phyloP scores from a whole-genome alignment of 2,888 invertebrate genomes.

The Orgyia antiqua region DNA sequence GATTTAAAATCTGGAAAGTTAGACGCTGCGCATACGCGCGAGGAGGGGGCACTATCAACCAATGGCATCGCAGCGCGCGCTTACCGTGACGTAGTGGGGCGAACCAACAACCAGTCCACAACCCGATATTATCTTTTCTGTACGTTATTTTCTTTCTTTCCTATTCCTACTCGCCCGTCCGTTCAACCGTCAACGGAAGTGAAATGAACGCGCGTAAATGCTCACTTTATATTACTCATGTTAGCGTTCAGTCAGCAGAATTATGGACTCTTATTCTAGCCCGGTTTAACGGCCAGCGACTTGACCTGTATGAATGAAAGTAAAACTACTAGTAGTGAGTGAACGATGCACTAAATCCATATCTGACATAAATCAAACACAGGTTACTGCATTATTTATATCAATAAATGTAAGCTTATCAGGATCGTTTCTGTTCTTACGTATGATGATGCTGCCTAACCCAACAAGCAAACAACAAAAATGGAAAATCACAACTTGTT shows the following conservation, averaged over 20 bases:
- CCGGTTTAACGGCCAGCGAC: slow-evolving; percentile 22
- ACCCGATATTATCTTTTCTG: slow-evolving; percentile 70
- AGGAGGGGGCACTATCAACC: slow-evolving; percentile 45
- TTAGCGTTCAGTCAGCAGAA: slow-evolving; percentile 14
- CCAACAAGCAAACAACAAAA: too few relatives aligned
- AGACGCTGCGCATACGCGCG: slow-evolving; percentile 69
- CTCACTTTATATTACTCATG: slow-evolving; percentile 33
- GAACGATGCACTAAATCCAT: too few relatives aligned
- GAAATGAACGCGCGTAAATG: slow-evolving; percentile 70
- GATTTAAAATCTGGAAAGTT: slow-evolving; percentile 75
- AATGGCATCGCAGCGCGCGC: slow-evolving; percentile 56
- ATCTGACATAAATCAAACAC: too few relatives aligned
- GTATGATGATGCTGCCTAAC: too few relatives aligned
- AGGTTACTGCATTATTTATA: too few relatives aligned
- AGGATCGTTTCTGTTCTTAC: too few relatives aligned
- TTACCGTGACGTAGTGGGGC: slow-evolving; percentile 56
- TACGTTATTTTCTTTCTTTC: slow-evolving; percentile 74
- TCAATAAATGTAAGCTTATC: too few relatives aligned
- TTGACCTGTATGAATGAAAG: slow-evolving; percentile 27
- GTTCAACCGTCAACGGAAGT: slow-evolving; percentile 74
- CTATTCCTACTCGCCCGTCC: slow-evolving; percentile 65
- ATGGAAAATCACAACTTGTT: too few relatives aligned
- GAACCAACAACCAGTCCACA: too few relatives aligned
- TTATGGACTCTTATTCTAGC: slow-evolving; percentile 16
- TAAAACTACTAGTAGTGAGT: too few relatives aligned